Evolutionary conservation across 1,140 invertebrate genomes (phyloP).

Genomic region (Lethrus apterus): DNA sequence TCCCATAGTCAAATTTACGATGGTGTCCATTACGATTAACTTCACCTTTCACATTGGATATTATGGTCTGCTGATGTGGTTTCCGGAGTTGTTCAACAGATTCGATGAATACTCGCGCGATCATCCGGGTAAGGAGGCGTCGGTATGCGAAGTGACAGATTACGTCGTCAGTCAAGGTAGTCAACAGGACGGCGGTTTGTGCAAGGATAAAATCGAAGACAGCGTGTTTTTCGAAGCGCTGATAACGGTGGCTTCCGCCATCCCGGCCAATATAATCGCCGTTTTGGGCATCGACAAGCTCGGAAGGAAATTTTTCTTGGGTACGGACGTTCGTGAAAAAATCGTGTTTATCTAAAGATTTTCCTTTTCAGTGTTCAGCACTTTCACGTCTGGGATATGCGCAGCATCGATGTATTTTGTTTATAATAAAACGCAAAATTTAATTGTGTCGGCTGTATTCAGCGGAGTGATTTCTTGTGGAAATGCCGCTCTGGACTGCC

Average conservation of each 20-base stretch:
- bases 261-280: conserved; percentile 77
- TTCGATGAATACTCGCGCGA: conserved; percentile 60
- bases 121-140: conserved; percentile 53
- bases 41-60: conserved; percentile 87
- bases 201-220: conserved; percentile 62
- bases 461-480: conserved; percentile 82
- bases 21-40: conserved; percentile 78
- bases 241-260: conserved; percentile 74
- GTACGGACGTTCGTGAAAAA: conserved; percentile 42
- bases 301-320: conserved; percentile 82
- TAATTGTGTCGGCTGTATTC: conserved; percentile 76
- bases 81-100: conserved; percentile 80
- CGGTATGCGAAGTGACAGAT: conserved; percentile 68
- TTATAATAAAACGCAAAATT: conserved; percentile 70
- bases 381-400: conserved; percentile 74
- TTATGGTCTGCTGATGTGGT: conserved; percentile 88
- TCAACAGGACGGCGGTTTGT: conserved; percentile 51
- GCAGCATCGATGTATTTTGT: conserved; percentile 81
- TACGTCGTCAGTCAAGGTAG: conserved; percentile 62
- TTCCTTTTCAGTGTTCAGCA: conserved; percentile 67
- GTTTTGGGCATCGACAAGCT: conserved; percentile 67
- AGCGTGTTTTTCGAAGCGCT: conserved; percentile 78
- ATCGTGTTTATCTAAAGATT: conserved; percentile 1
- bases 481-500: conserved; percentile 78
- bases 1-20: conserved; percentile 71